phyloP scores from a whole-genome alignment of 1,140 invertebrate genomes.

The Eciton burchellii region DNA sequence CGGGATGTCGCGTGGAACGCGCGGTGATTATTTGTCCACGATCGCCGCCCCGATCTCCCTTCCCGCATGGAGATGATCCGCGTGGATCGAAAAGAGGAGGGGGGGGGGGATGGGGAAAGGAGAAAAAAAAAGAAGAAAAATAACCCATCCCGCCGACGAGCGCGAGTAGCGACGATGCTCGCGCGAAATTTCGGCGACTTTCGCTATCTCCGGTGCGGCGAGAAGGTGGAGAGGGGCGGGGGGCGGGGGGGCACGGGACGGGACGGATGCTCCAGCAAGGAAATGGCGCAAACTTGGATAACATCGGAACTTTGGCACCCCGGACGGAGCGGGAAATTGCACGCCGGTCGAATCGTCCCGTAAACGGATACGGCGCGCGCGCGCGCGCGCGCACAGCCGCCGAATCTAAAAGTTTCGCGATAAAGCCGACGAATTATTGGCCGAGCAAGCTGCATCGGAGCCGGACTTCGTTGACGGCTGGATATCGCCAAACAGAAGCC shows the following conservation, averaged over 20 bases:
- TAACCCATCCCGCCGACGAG: no score
- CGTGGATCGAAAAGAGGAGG: no score
- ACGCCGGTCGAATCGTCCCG: constrained; percentile 36
- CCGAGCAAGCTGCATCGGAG: constrained; percentile 11
- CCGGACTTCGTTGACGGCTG: constrained; percentile 8
- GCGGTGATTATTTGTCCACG: constrained; percentile 10
- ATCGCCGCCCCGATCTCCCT: background rate
- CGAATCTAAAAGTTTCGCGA: constrained; percentile 57
- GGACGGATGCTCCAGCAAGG: no score
- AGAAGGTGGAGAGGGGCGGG: no score
- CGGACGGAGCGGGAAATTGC: constrained; percentile 39
- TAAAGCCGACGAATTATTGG: constrained; percentile 59
- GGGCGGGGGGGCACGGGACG: no score
- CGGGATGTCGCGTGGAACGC: background rate
- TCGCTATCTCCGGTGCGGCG: constrained; percentile 29
- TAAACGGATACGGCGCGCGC: constrained; percentile 58
- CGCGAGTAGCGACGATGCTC: no score
- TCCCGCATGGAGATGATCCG: background rate
- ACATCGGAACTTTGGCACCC: constrained; percentile 47
- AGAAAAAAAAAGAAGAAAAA: no score
- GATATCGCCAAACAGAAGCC: constrained; percentile 14
- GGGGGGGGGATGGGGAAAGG: no score
- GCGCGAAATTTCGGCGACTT: constrained; percentile 21
- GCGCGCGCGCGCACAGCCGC: constrained; percentile 33
- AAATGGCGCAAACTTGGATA: constrained; percentile 46